phyloP scores from a whole-genome alignment of 2,113 vertebrate genomes.

The Syngnathus floridae region DNA sequence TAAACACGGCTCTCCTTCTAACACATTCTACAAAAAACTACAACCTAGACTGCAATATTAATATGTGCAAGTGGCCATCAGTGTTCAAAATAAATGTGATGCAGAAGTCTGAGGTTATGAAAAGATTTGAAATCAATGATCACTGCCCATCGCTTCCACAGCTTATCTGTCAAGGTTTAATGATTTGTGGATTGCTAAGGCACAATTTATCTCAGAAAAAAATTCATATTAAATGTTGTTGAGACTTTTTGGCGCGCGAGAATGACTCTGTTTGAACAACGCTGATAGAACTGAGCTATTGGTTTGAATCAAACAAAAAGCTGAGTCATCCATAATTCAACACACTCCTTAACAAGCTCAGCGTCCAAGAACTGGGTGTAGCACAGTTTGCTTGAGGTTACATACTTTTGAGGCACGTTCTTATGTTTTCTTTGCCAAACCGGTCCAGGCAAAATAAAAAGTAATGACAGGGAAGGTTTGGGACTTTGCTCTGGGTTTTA shows the following conservation, averaged over 20 bases:
- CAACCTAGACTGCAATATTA: too few relatives aligned
- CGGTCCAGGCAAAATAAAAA: not conserved
- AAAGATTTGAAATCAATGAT: not conserved
- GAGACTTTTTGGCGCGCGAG: not conserved
- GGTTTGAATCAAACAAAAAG: constrained; percentile 40
- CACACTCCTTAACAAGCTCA: constrained; percentile 13
- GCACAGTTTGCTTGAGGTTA: not conserved
- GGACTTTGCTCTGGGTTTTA: not conserved
- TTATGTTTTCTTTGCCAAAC: constrained; percentile 4
- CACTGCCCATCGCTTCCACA: not conserved
- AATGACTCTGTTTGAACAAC: constrained; percentile 19
- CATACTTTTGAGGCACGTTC: not conserved
- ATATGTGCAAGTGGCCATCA: not conserved
- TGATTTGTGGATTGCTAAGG: constrained; percentile 24
- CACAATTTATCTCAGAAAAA: constrained; percentile 17
- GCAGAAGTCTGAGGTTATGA: not conserved
- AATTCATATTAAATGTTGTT: constrained; percentile 1
- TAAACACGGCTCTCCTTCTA: too few relatives aligned
- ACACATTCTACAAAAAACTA: too few relatives aligned
- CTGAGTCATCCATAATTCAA: constrained; percentile 28
- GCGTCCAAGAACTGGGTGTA: constrained; percentile 8
- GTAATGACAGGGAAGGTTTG: not conserved
- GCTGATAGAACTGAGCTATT: constrained; percentile 36
- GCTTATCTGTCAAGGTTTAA: not conserved
- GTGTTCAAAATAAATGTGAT: not conserved